Evolutionary conservation across 2,797 vertebrate genomes (phyloP).

Genomic region (Tokudaia tokunoshimensis): DNA sequence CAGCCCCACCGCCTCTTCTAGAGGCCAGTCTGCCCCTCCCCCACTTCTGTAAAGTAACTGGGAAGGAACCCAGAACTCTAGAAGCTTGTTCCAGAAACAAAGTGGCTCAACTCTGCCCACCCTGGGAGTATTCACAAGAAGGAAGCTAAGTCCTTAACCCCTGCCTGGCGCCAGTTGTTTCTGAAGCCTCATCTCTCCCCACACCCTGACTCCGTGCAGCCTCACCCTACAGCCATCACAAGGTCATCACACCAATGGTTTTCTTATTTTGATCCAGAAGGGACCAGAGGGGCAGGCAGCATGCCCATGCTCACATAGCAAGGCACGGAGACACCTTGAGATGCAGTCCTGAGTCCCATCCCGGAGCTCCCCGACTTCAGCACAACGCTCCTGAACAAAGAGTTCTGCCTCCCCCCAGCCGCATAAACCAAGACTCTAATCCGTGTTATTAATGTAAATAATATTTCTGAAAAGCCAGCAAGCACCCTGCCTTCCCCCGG

Average conservation of each 20-base stretch:
- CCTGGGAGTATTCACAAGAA: rapidly evolving
- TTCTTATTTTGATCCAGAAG: neutral
- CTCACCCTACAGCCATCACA: neutral
- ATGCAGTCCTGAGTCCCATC: neutral
- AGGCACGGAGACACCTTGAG: neutral
- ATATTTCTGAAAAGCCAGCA: slow-evolving; percentile 64
- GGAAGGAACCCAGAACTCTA: neutral
- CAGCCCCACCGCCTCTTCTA: neutral
- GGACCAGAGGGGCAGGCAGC: neutral
- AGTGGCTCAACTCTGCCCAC: too few species aligned
- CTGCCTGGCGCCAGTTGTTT: neutral
- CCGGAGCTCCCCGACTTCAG: neutral
- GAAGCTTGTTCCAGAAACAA: neutral
- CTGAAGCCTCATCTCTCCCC: neutral
- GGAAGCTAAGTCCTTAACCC: neutral
- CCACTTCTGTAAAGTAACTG: neutral
- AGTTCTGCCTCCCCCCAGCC: neutral
- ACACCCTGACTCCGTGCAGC: rapidly evolving
- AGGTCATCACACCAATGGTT: rapidly evolving
- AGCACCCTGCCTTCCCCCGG: neutral
- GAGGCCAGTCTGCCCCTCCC: neutral
- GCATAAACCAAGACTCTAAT: slow-evolving; percentile 53
- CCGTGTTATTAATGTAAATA: slow-evolving; percentile 79
- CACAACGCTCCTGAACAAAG: neutral
- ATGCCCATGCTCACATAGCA: neutral